Evolutionary conservation across 2,113 vertebrate species (phyloP), one percentile per base, ranked within the genome.

Genomic region (Nettapus auritus): DNA sequence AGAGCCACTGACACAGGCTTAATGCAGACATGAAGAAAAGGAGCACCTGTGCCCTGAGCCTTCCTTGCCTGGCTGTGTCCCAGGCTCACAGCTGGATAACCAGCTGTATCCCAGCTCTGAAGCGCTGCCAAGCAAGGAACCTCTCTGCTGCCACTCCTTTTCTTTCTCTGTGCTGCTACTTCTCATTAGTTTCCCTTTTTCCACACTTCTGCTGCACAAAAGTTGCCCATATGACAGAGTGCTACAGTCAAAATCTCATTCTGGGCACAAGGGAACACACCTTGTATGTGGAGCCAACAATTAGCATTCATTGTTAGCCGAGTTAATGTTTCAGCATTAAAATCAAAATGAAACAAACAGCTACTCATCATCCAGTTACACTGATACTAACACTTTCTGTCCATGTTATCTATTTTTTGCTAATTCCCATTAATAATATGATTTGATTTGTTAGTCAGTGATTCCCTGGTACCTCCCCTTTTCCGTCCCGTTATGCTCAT

Each of bases 81-180:
- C 86, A 93, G 70, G 62, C 85, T 87, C 78, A 69, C 91, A 93
- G 94, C 95, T 94, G 95, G 86, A 92, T 79, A 93, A 85, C 66
- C 95, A 96, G 86, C 93, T 96, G 95, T 86, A 80, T 82, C 89
- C 57, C 77, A 20, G 53, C 69, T 92, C 83, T 84, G 74, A 94
- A 90, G n/a, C 0, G 0, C 50, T 94, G 94, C 93, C 93, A 91
- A 92, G 67, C 38, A 66, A 36, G 74, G 88, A 91, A 40, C 48
- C 53, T 94, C 62, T 87, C 70, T 66, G 29, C 81, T 90, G 70
- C 81, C 81, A 78, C 82, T 82, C 74, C 69, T 83, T 31, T 44
- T 89, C 84, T 78, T 86, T 88, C 77, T 94, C 86, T 83, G 81
- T 92, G 44, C 74, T 79, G 50, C 23, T 91, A 19, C 38, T 92